These are phyloP conservation scores for Trinorchestia longiramus DNA, from an alignment of 1,140 invertebrate species.

Conservation along the genomic window DNA sequence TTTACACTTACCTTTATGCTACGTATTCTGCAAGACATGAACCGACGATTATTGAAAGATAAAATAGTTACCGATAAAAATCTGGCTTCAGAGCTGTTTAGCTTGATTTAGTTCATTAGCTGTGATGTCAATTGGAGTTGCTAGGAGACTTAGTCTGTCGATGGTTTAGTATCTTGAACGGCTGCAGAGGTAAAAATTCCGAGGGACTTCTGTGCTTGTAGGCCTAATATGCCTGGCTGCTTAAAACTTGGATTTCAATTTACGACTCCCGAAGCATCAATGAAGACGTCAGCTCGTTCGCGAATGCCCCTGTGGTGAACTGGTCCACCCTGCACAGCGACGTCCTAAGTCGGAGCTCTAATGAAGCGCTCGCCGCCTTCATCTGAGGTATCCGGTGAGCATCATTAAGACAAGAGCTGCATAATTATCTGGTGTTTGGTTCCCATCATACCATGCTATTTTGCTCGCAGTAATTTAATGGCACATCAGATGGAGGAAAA, in stretches of 20 bases:
- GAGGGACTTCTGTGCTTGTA: not conserved
- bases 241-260: not conserved
- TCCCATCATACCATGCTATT: not conserved
- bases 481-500: not conserved
- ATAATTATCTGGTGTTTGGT: slow-evolving; percentile 9
- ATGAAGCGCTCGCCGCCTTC: not conserved
- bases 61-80: not conserved
- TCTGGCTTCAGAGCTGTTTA: not conserved
- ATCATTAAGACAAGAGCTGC: not conserved
- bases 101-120: not conserved
- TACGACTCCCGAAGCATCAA: not conserved
- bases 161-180: not conserved
- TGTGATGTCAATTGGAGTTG: not conserved
- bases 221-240: not conserved
- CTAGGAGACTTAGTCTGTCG: not conserved
- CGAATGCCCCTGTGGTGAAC: not conserved
- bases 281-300: not conserved
- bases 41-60: not conserved
- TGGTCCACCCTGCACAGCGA: not conserved
- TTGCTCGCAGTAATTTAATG: not conserved
- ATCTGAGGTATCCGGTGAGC: not conserved
- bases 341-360: not conserved
- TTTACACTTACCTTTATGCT: not conserved
- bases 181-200: not conserved
- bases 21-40: not conserved